Base-by-base conservation (phyloP, 1,140 invertebrate genomes). In the Drosophila nasuta region DNA sequence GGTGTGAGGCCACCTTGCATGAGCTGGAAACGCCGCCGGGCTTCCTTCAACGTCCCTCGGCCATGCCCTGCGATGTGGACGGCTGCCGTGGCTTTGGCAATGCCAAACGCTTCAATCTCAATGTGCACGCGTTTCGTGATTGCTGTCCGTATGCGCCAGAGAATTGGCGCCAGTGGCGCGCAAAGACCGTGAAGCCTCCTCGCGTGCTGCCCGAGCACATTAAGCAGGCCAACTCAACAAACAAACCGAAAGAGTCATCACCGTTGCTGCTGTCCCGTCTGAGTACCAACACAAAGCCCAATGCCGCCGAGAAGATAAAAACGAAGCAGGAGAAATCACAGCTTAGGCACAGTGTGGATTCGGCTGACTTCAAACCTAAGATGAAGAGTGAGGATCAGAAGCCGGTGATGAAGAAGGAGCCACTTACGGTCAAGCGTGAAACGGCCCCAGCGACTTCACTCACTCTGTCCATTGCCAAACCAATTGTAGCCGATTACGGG, bases 1-100 rank as follows among this genome's bases (percentile, higher is more conserved):
- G 97, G 97, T 98, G 97, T 91, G 92, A 94, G 67, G 97, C 97
- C 93, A 98, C 97, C 2, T 96, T 96, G 35, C 97, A 98, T 93
- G 96, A 96, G 1, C 91, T 99, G 4, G 96, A 98, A 93, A 94
- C 96, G 1, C 97, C 98, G 46, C 93, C 96, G 13, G 96, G 87
- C 3, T 92, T 67, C 45, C 51, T 75, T 28, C 82, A 81, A 13
- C 38, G 38, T 10, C 49, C 68, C 35, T 41, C 76, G 0, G 45
- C 60, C 5, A 81, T 91, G 69, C 81, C 81, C 2, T 98, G 97
- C 93, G 94, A 95, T 41, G 96, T 95, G 11, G 94, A 95, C 17
- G 96, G 97, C 1, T 98, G 97, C 82, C 94, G 95, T 66, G 97
- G 97, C 7, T 94, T 96, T 78, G 97, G 97, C 13, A 96, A 97